phyloP scores from a whole-genome alignment of 53 echinoderm and acorn worm genomes.

The Henricia sp. region DNA sequence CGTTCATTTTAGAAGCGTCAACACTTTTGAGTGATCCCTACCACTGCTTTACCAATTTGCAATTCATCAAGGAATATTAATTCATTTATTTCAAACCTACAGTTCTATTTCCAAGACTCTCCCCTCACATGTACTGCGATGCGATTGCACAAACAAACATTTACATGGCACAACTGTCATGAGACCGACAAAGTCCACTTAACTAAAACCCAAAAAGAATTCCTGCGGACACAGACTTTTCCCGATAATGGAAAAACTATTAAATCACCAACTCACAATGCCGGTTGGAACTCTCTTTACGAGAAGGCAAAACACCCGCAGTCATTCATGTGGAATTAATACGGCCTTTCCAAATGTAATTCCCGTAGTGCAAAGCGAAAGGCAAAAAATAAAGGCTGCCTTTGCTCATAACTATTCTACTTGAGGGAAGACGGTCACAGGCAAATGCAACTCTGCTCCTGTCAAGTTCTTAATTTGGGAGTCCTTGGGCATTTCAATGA shows the following conservation, averaged over 20 bases:
- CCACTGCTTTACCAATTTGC: too few species aligned
- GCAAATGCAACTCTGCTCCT: neutral
- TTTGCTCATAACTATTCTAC: neutral
- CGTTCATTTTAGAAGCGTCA: too few species aligned
- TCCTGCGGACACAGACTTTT: neutral
- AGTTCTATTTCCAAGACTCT: too few species aligned
- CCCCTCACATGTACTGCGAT: too few species aligned
- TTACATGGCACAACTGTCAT: too few species aligned
- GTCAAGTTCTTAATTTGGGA: neutral
- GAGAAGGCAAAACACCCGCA: neutral
- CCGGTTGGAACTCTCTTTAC: neutral
- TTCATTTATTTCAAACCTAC: too few species aligned
- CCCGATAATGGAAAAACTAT: neutral
- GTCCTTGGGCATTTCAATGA: too few species aligned
- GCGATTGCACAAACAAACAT: too few species aligned
- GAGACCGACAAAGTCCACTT: too few species aligned
- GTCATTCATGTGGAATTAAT: constrained; percentile 4
- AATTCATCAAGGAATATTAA: too few species aligned
- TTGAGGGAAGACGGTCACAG: neutral
- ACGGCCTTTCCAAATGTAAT: constrained; percentile 13
- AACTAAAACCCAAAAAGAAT: neutral
- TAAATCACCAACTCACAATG: neutral
- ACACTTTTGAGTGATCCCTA: too few species aligned
- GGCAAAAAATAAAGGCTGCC: neutral
- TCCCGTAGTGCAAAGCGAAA: constrained; percentile 19